Conservation (phyloP, 2,797 vertebrate genomes). For the Octomys mimax region DNA sequence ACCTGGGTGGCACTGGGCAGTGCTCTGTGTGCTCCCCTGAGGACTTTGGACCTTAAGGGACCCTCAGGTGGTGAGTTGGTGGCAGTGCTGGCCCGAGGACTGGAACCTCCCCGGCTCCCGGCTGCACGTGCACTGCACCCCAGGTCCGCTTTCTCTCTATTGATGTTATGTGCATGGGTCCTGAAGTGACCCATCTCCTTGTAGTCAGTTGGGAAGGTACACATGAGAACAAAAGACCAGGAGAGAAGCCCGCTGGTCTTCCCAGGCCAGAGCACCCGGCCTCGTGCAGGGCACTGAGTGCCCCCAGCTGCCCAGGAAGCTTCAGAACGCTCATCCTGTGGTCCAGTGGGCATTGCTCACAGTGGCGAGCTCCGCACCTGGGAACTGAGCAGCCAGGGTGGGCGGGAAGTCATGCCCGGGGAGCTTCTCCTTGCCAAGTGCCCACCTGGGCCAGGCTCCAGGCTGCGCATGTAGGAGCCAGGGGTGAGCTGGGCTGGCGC, state of each 20-base stretch:
- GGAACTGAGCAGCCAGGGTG: not conserved
- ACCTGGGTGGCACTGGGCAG: not conserved
- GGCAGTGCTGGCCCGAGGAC: not conserved
- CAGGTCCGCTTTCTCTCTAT: not conserved
- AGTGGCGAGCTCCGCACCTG: not conserved
- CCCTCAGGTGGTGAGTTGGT: not conserved
- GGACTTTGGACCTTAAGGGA: not conserved
- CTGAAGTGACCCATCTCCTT: slow-evolving; percentile 1
- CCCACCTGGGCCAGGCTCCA: not conserved
- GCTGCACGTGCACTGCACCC: not conserved
- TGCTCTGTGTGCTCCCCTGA: not conserved
- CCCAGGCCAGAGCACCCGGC: not conserved
- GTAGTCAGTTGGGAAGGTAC: not conserved
- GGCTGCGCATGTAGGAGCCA: not conserved
- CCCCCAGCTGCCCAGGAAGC: not conserved
- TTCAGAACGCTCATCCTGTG: not conserved
- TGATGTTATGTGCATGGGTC: not conserved
- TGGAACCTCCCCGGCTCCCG: not conserved
- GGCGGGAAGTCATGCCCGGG: not conserved
- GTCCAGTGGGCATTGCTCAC: not conserved
- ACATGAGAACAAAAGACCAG: slow-evolving; percentile 79
- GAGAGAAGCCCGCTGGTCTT: not conserved
- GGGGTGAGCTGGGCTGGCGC: not conserved
- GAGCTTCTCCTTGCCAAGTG: not conserved
- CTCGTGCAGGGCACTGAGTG: not conserved